Conservation (phyloP, 2,888 invertebrate species). For the Caenorhabditis parvicauda region DNA sequence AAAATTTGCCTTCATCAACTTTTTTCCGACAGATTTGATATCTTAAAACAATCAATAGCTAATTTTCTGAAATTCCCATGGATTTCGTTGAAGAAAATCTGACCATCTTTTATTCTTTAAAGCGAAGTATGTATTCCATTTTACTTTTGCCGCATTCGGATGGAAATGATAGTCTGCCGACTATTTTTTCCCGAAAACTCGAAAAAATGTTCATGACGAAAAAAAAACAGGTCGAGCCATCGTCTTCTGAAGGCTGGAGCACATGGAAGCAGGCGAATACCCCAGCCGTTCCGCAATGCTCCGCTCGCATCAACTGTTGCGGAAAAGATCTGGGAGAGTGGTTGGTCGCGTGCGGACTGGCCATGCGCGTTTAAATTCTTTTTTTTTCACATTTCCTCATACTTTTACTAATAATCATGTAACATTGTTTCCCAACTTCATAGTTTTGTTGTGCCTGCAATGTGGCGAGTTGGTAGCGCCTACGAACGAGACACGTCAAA, state of each 20-base stretch:
- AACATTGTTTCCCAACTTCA: background rate
- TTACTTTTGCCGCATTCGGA: too few relatives aligned
- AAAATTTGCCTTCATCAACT: too few relatives aligned
- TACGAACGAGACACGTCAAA: too few relatives aligned
- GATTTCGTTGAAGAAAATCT: background rate
- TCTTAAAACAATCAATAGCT: background rate
- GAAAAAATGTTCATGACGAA: too few relatives aligned
- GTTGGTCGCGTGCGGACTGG: constrained; percentile 41
- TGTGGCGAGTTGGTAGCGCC: too few relatives aligned
- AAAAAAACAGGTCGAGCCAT: constrained; percentile 33
- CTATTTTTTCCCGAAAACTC: too few relatives aligned
- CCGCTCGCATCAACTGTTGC: constrained; percentile 39
- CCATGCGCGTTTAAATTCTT: too few relatives aligned
- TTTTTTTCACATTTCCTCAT: too few relatives aligned
- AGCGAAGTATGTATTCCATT: too few relatives aligned
- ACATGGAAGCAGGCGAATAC: constrained; percentile 47
- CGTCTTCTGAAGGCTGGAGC: constrained; percentile 23
- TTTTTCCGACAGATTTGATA: background rate
- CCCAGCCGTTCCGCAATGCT: constrained; percentile 39
- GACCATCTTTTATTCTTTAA: background rate
- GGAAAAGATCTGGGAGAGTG: constrained; percentile 47
- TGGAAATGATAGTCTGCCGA: too few relatives aligned
- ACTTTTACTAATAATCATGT: background rate
- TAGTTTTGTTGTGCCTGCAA: too few relatives aligned
- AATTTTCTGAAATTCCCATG: background rate